Conservation (phyloP, 35 echinoderm and acorn worm species). For the Apostichopus japonicus region DNA sequence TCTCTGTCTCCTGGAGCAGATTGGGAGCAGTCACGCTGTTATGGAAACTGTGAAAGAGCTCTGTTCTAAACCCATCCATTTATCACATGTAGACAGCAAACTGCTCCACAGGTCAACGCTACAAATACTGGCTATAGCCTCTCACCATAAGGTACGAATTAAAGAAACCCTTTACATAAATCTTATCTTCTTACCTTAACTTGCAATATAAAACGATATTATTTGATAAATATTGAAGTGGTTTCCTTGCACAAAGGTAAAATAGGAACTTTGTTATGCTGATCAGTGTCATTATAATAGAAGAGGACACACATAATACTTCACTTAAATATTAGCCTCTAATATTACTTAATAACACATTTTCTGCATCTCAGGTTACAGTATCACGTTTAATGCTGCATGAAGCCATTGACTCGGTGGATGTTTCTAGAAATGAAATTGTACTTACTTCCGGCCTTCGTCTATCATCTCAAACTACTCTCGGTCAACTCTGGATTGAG, state of each 20-base stretch:
- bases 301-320: not conserved
- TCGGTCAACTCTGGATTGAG: too few relatives aligned
- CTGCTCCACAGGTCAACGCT: not conserved
- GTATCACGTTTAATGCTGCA: not conserved
- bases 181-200: not conserved
- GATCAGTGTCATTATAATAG: not conserved
- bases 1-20: constrained; percentile 14
- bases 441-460: not conserved
- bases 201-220: not conserved
- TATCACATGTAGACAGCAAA: not conserved
- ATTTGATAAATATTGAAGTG: not conserved
- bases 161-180: not conserved
- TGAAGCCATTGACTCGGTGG: not conserved
- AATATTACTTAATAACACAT: not conserved
- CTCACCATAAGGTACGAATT: not conserved
- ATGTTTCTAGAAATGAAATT: constrained; percentile 16
- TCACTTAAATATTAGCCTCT: too few relatives aligned
- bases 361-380: not conserved
- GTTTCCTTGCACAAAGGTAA: not conserved
- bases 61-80: not conserved
- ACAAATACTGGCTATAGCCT: not conserved
- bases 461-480: too few relatives aligned
- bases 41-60: not conserved
- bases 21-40: too few relatives aligned
- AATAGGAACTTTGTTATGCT: not conserved